phyloP scores from a whole-genome alignment of 2,888 invertebrate species.

The Acanthosoma haemorrhoidale region DNA sequence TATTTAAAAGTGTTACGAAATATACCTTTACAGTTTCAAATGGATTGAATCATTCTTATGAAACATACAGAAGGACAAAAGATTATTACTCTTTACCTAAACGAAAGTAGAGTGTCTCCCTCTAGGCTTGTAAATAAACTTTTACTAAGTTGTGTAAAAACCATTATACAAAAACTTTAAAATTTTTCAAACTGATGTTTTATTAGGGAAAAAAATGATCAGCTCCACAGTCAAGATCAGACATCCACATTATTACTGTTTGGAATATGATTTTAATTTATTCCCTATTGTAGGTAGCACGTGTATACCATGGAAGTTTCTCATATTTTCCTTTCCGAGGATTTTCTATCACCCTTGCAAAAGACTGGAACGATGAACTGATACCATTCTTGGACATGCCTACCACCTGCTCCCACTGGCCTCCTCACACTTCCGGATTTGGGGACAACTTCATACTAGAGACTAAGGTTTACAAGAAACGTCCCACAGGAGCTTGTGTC shows the following conservation, averaged over 20 bases:
- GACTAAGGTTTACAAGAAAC: not conserved
- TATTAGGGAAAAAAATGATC: not conserved
- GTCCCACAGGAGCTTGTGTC: not conserved
- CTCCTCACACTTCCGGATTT: not conserved
- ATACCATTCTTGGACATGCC: not conserved
- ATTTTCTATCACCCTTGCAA: not conserved
- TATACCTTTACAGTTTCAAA: too few relatives aligned
- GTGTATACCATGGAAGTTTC: conserved; percentile 4
- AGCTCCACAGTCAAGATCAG: not conserved
- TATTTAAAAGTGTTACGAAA: too few relatives aligned
- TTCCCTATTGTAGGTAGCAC: not conserved
- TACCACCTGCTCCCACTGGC: conserved; percentile 1
- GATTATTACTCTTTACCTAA: too few relatives aligned
- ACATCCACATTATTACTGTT: not conserved
- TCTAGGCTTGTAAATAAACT: too few relatives aligned
- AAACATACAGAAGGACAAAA: too few relatives aligned
- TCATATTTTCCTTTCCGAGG: not conserved
- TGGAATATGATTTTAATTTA: not conserved
- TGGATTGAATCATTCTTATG: too few relatives aligned
- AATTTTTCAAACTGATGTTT: too few relatives aligned
- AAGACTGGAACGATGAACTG: not conserved
- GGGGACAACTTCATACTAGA: not conserved
- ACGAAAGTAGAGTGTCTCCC: too few relatives aligned
- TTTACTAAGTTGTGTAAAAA: too few relatives aligned
- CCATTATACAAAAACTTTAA: too few relatives aligned